A percentile compares a stretch with the other conserved stretches of the same genome.
phyloP scores from a whole-genome alignment of 2,113 vertebrate species.

The Gymnorhina tibicen region DNA sequence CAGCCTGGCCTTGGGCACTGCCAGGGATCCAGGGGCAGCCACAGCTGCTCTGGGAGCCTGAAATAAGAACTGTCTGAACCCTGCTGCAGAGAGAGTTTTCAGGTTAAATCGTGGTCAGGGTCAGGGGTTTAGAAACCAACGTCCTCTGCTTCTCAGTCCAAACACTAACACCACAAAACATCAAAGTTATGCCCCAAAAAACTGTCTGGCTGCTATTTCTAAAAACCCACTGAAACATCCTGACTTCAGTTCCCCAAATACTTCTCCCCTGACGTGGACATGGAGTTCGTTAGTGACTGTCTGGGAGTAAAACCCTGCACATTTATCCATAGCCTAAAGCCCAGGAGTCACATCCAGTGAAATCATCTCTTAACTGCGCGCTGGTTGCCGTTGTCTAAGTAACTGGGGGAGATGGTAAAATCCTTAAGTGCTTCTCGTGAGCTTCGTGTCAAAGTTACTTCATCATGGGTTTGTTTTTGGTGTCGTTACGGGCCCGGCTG shows the following conservation, averaged over 20 bases:
- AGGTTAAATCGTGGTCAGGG: rapidly evolving
- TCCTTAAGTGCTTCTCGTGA: background rate
- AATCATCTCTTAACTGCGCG: background rate
- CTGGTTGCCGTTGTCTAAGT: background rate
- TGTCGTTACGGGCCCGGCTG: background rate
- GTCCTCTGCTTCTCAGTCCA: background rate
- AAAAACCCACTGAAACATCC: background rate
- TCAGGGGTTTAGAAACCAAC: background rate
- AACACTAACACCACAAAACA: background rate
- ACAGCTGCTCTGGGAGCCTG: background rate
- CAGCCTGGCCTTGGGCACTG: rapidly evolving
- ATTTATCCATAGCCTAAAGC: background rate
- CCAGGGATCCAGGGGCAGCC: background rate
- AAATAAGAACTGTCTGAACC: background rate
- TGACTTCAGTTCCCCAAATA: background rate
- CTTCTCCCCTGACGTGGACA: background rate
- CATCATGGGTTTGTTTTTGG: background rate
- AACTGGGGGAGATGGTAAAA: background rate
- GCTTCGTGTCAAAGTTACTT: background rate
- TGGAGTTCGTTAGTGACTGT: background rate
- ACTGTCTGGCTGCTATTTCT: background rate
- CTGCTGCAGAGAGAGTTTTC: background rate
- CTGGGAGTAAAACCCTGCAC: background rate
- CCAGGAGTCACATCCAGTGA: background rate
- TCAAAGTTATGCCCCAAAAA: background rate